Percentiles rank a stretch among this genome's conserved stretches.
phyloP scores from a whole-genome alignment of 2,797 vertebrate genomes.

The Sebastiscus tertius region DNA sequence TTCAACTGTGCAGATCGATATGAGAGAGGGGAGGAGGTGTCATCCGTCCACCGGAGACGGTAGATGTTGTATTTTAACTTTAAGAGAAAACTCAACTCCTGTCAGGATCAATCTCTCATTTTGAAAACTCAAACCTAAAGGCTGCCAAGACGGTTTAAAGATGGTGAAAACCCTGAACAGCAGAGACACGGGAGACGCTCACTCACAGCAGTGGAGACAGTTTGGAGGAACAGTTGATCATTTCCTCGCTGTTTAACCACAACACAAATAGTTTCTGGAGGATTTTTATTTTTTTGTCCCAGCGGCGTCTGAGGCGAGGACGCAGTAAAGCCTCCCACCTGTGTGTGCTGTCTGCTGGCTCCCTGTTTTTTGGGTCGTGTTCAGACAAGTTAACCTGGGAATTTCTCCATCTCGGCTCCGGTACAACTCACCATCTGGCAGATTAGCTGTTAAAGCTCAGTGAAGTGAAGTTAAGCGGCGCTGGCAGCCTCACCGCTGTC shows the following conservation, averaged over 20 bases:
- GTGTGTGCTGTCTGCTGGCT: slow-evolving; percentile 48
- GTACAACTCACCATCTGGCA: slow-evolving; percentile 57
- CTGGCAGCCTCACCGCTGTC: slow-evolving; percentile 36
- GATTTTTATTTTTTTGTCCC: not conserved
- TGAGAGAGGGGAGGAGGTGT: too few relatives aligned
- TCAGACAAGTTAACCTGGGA: slow-evolving; percentile 67
- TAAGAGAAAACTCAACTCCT: not conserved
- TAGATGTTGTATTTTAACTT: not conserved
- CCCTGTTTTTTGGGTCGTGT: slow-evolving; percentile 26
- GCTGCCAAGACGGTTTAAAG: not conserved
- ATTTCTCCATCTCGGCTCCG: slow-evolving; percentile 44
- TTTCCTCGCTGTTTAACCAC: not conserved
- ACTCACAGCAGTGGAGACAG: not conserved
- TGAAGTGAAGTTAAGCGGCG: slow-evolving; percentile 53
- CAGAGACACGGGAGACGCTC: not conserved
- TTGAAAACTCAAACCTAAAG: not conserved
- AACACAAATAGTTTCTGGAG: not conserved
- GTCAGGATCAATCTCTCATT: not conserved
- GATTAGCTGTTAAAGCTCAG: slow-evolving; percentile 55
- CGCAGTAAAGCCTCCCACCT: slow-evolving; percentile 48
- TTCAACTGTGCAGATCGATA: too few relatives aligned
- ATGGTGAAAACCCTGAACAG: not conserved
- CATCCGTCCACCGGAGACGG: too few relatives aligned
- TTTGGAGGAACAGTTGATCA: not conserved
- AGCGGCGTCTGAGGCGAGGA: not conserved